phyloP scores from a whole-genome alignment of 1,140 invertebrate species.

The Oryctes rhinoceros region DNA sequence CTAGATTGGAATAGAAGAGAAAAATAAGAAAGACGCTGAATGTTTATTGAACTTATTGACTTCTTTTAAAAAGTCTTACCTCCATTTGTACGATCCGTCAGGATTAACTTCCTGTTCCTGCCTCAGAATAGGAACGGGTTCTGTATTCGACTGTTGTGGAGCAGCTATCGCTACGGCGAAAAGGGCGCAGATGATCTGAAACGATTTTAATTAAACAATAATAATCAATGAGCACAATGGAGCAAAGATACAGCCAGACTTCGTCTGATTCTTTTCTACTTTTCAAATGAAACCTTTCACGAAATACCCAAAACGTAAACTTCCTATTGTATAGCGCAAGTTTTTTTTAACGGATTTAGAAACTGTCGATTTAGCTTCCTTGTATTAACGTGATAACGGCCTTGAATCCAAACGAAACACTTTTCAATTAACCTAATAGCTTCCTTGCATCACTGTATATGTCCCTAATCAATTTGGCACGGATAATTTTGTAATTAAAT shows the following conservation, averaged over 20 bases:
- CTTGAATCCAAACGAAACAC: not conserved
- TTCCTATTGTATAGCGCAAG: too few relatives aligned
- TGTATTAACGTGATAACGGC: not conserved
- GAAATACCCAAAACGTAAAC: too few relatives aligned
- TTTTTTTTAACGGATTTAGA: not conserved
- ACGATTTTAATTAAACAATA: not conserved
- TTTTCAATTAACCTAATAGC: not conserved
- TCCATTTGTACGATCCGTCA: constrained; percentile 73
- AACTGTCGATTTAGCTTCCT: not conserved
- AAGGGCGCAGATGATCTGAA: not conserved
- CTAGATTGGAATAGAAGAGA: too few relatives aligned
- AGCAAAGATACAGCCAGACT: too few relatives aligned
- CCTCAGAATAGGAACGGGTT: constrained; percentile 67
- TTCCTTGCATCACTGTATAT: not conserved
- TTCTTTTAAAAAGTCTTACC: constrained; percentile 55
- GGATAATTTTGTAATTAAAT: not conserved
- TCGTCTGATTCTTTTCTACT: too few relatives aligned
- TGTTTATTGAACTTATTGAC: too few relatives aligned
- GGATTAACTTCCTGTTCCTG: constrained; percentile 71
- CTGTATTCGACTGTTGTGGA: not conserved
- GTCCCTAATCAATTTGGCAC: not conserved
- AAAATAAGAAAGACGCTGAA: too few relatives aligned
- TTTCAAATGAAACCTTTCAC: too few relatives aligned
- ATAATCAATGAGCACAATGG: too few relatives aligned
- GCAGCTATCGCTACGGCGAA: not conserved